Evolutionary conservation across 2,888 invertebrate species (phyloP), one percentile per base, ranked within the genome.

Genomic region (Tanypteryx hageni): DNA sequence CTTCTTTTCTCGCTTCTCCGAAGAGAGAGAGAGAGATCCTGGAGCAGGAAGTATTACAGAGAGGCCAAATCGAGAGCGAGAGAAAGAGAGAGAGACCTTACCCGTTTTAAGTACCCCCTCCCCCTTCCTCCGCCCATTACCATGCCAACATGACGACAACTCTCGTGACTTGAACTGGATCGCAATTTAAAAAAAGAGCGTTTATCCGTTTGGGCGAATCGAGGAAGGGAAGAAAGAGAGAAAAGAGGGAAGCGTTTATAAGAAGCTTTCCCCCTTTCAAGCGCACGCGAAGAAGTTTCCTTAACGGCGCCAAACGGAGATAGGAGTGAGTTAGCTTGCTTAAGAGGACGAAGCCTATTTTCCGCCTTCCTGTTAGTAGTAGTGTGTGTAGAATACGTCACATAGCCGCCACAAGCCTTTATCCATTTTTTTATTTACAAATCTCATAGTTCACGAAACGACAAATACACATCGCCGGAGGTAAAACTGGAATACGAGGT

Each of bases 301-400:
- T 76, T 68, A 68, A 22, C 64, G 64, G 64, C 0, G n/a, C 64
- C 14, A 68, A 44, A 44, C 44, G 44, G 44, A 44, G 44, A 44
- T 44, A 44, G 44, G 44, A 44, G 44, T 1, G 44, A 44, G 44
- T n/a, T n/a, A 5, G 44, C 3, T 44, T 44, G 44, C 5, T 44
- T 44, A 5, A 44, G 5, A 44, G 44, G 5, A 18, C 64, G 64
- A 16, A n/a, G n/a, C 64, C 8, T 7, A n/a, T 76, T 76, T 76
- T 76, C 76, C 22, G 76, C 76, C 76, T 76, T 76, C 68, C 68
- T 68, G n/a, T 68, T 68, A 4, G 76, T 76, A 76, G n/a, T 76
- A n/a, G 22, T 5, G 76, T n/a, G 22, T 76, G 76, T 22, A n/a
- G n/a, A n/a, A n/a, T 76, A 22, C 76, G n/a, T 76, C 76, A 22